These are phyloP conservation scores for Biston betularia DNA, from an alignment of 2,888 invertebrate genomes.

Conservation along the genomic window DNA sequence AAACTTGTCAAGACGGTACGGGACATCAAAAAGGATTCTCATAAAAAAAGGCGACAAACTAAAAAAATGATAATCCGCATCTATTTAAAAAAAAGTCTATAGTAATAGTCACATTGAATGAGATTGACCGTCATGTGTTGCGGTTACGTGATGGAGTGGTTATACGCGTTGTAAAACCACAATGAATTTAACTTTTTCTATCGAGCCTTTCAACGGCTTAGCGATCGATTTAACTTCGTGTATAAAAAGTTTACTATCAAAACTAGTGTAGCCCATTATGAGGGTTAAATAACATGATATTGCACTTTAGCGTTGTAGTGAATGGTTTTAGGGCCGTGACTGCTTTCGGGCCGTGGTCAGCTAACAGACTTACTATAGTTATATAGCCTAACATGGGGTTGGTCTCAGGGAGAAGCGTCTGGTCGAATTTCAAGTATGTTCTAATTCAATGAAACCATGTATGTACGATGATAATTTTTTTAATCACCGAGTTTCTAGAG, in stretches of 20 bases:
- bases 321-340: constrained; percentile 52
- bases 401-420: constrained; percentile 41
- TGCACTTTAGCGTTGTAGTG: constrained; percentile 42
- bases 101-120: constrained; percentile 6
- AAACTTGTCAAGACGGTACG: too few species aligned
- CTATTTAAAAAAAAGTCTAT: neutral
- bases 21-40: too few species aligned
- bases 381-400: constrained; percentile 48
- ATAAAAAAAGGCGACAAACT: too few species aligned
- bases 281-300: constrained; percentile 36
- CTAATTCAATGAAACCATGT: neutral
- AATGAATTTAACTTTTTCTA: constrained; percentile 33
- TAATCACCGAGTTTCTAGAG: neutral
- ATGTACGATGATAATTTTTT: neutral
- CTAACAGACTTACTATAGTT: constrained; percentile 59
- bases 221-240: constrained; percentile 24
- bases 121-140: constrained; percentile 13
- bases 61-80: neutral
- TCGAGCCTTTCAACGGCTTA: constrained; percentile 28
- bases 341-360: constrained; percentile 61
- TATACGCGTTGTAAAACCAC: constrained; percentile 43
- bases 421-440: neutral
- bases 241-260: constrained; percentile 36
- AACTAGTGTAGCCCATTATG: constrained; percentile 34
- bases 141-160: constrained; percentile 17